Evolutionary conservation across 2,888 invertebrate species (phyloP).

Genomic region (Strigamia maritima): DNA sequence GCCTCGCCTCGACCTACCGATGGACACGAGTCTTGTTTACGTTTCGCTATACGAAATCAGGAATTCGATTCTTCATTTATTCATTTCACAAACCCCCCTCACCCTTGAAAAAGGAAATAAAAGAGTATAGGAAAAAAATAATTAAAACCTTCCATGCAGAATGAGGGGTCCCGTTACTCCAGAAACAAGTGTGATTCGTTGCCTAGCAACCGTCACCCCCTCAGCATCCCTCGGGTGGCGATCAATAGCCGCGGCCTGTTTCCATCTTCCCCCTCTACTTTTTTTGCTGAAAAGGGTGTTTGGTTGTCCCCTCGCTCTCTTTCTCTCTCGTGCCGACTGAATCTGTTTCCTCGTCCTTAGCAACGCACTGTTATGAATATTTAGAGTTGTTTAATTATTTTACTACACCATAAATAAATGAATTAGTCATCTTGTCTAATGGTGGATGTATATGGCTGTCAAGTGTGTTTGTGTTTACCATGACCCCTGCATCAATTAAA

Average conservation of each 20-base stretch:
- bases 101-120: neutral
- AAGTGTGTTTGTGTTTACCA: slow-evolving; percentile 38
- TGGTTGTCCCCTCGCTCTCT: neutral
- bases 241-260: slow-evolving; percentile 27
- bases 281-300: neutral
- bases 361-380: slow-evolving; percentile 18
- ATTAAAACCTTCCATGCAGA: slow-evolving; percentile 24
- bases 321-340: neutral
- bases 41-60: neutral
- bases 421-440: slow-evolving; percentile 21
- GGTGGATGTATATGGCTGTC: slow-evolving; percentile 34
- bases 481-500: slow-evolving; percentile 39
- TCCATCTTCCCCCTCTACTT: slow-evolving; percentile 17
- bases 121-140: slow-evolving; percentile 9
- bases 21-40: neutral
- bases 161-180: slow-evolving; percentile 24
- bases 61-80: neutral
- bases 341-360: slow-evolving; percentile 4
- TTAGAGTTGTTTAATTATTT: slow-evolving; percentile 27
- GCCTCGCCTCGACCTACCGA: neutral
- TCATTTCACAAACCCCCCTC: neutral
- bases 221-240: slow-evolving; percentile 24
- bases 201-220: slow-evolving; percentile 17
- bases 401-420: slow-evolving; percentile 14
- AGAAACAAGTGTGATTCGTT: slow-evolving; percentile 20